Evolutionary conservation across 2,797 vertebrate genomes (phyloP), one percentile per base, ranked within the genome.

Genomic region (Sphaeramia orbicularis): DNA sequence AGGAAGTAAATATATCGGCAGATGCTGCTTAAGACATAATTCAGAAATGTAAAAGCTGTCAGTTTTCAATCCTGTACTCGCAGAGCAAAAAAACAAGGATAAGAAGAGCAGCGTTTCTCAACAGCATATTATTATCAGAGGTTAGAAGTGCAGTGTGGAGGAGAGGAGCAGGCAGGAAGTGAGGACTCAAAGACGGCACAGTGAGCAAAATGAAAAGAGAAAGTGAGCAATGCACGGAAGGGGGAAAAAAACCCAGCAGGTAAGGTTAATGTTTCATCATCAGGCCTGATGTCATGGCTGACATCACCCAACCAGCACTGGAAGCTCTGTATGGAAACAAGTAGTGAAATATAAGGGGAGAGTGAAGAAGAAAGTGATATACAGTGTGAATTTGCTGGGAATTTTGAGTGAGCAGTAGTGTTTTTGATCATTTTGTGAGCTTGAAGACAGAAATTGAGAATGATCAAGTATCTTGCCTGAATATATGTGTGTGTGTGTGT

Each of bases 401-500:
- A 24, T 24, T 24, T 24, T 43, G 42, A 55, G 44, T 16, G 27
- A 16, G 42, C 4, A 1, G 32, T 16, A 43, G 30, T 75, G 30
- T 74, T 65, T 75, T 24, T 41, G 53, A 30, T 21, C n/a, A 15
- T 37, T 19, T 14, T 61, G 49, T 63, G 37, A 7, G 11, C 56
- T 44, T 55, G 42, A 55, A 41, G n/a, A 60, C 11, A 68, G 66
- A 43, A 68, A 58, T 38, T 27, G 38, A 61, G 21, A 52, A 21
- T 60, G 61, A 66, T 69, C 38, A 35, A 40, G 19, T 71, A 53
- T 67, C 47, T 40, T 30, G 53, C 16, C 38, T 51, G 49, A n/a
- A 52, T 56, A 75, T 38, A 49, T 38, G 10, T 61, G 57, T 52
- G 53, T 60, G 80, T 38, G 54, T 38, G 10, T 63, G 57, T 52